phyloP scores from a whole-genome alignment of 2,113 vertebrate species.

The Hassar affinis region DNA sequence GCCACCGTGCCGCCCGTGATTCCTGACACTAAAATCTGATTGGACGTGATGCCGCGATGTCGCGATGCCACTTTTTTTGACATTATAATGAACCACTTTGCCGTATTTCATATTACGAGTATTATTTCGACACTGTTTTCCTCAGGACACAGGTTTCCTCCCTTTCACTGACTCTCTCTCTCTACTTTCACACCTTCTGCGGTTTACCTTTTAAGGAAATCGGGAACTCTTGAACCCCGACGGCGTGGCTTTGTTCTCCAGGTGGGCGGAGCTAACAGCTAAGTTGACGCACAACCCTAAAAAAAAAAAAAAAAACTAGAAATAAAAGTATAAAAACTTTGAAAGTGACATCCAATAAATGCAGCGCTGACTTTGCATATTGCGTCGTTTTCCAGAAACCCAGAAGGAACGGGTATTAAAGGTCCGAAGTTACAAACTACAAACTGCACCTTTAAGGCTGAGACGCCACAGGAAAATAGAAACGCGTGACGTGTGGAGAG shows the following conservation, averaged over 20 bases:
- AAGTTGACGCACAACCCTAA: no score
- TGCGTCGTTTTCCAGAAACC: background rate
- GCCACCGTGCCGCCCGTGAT: no score
- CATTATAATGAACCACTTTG: no score
- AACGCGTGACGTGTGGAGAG: background rate
- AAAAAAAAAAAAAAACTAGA: background rate
- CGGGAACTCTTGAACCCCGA: background rate
- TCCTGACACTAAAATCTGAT: no score
- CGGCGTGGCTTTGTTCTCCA: background rate
- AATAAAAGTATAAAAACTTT: background rate
- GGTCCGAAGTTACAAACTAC: conserved; percentile 8
- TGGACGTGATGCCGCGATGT: no score
- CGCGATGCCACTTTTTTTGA: no score
- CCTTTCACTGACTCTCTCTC: no score
- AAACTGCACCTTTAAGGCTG: conserved; percentile 30
- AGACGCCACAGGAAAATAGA: background rate
- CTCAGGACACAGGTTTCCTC: no score
- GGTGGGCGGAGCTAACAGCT: background rate
- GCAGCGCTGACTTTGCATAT: background rate
- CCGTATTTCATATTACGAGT: no score
- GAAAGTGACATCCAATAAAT: background rate
- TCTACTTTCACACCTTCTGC: background rate
- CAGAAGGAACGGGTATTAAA: background rate
- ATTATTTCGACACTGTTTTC: no score
- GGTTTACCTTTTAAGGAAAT: background rate